phyloP scores from a whole-genome alignment of 1,140 invertebrate genomes.

The Aphis gossypii region DNA sequence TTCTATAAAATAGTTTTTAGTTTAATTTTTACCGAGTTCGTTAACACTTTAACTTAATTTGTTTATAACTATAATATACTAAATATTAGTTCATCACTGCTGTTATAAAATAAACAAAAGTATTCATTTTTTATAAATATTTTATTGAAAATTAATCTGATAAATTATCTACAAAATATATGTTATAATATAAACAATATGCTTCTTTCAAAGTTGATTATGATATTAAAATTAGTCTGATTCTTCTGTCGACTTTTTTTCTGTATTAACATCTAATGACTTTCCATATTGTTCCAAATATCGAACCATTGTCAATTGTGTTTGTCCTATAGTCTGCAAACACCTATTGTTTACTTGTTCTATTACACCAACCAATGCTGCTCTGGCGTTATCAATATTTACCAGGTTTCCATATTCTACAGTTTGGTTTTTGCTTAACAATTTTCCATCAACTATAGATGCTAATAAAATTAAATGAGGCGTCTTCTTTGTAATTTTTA shows the following conservation, averaged over 20 bases:
- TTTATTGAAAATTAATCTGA: conserved; percentile 4
- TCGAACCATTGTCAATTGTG: conserved; percentile 45
- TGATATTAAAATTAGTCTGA: background rate
- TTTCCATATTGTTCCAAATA: conserved; percentile 53
- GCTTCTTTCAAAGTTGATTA: background rate
- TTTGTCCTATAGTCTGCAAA: conserved; percentile 48
- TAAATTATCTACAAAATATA: background rate
- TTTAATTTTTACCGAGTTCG: background rate
- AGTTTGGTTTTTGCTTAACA: conserved; percentile 61
- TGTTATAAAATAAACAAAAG: background rate
- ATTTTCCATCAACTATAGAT: conserved; percentile 61
- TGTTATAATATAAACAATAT: background rate
- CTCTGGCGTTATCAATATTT: conserved; percentile 61
- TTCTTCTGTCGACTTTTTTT: conserved; percentile 6
- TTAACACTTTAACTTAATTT: background rate
- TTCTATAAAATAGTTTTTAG: background rate
- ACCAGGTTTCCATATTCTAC: conserved; percentile 60
- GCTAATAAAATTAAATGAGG: conserved; percentile 61
- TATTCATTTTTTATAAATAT: background rate
- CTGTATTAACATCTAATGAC: background rate
- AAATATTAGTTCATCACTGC: background rate
- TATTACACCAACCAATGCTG: conserved; percentile 60
- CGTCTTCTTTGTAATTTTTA: conserved; percentile 61
- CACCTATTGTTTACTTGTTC: conserved; percentile 43
- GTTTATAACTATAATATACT: background rate